phyloP scores from a whole-genome alignment of 2,888 invertebrate genomes.

The Cecidostiba fungosa region DNA sequence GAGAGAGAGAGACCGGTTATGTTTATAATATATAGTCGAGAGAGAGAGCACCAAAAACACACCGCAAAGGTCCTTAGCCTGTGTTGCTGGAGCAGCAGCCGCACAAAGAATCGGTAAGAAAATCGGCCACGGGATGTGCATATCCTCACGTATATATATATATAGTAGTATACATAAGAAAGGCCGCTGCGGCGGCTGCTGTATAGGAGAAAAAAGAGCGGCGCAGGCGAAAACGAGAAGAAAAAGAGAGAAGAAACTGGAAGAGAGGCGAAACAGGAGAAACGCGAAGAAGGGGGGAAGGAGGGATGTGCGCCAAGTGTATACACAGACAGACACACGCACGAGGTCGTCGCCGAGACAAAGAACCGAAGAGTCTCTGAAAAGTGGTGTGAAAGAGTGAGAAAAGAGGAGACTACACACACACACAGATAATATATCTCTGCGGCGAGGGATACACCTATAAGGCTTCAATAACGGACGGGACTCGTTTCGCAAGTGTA shows the following conservation, averaged over 20 bases:
- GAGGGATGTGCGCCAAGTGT: background rate
- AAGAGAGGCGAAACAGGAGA: slow-evolving; percentile 60
- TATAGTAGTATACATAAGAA: slow-evolving; percentile 20
- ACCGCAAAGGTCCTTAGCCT: background rate
- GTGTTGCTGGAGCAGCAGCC: background rate
- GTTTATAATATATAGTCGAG: background rate
- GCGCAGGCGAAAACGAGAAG: slow-evolving; percentile 32
- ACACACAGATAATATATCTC: slow-evolving; percentile 23
- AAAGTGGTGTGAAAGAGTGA: slow-evolving; percentile 50
- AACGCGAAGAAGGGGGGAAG: slow-evolving; percentile 36
- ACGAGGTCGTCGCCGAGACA: slow-evolving; percentile 42
- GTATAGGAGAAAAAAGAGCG: slow-evolving; percentile 40
- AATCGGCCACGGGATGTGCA: slow-evolving; percentile 57
- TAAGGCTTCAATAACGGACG: background rate
- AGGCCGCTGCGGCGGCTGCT: slow-evolving; percentile 38
- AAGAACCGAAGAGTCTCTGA: slow-evolving; percentile 55
- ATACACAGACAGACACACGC: slow-evolving; percentile 15
- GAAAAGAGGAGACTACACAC: slow-evolving; percentile 23
- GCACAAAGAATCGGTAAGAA: slow-evolving; percentile 53
- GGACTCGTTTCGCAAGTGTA: background rate
- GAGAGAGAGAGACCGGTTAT: background rate
- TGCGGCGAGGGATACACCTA: slow-evolving; percentile 26
- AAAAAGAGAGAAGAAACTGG: slow-evolving; percentile 52
- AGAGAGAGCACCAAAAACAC: background rate
- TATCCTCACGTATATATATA: slow-evolving; percentile 41